These are phyloP conservation scores for Drosophila monieri DNA, from an alignment of 2,888 invertebrate species.

Conservation along the genomic window DNA sequence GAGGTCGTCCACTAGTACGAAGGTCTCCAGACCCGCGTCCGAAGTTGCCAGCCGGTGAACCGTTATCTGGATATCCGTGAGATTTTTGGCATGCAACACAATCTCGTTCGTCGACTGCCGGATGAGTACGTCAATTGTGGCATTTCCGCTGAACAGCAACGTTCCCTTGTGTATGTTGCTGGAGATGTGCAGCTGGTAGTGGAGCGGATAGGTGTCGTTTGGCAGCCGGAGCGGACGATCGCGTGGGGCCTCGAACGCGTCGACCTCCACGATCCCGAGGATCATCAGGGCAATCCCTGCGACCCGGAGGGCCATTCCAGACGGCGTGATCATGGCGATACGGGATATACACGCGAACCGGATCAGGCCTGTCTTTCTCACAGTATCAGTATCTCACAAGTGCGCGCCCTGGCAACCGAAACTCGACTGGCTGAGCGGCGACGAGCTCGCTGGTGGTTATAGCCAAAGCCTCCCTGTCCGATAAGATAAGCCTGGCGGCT, in stretches of 20 bases:
- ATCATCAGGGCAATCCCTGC: not conserved
- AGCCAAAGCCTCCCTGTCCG: conserved; percentile 57
- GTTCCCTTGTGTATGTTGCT: conserved; percentile 75
- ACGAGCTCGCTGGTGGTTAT: conserved; percentile 38
- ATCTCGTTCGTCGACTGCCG: conserved; percentile 77
- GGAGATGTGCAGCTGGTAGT: conserved; percentile 84
- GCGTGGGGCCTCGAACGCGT: not conserved
- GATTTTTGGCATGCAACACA: conserved; percentile 78
- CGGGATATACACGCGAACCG: conserved; percentile 28
- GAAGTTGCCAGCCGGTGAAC: conserved; percentile 59
- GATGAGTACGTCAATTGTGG: conserved; percentile 78
- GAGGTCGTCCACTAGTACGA: conserved; percentile 63
- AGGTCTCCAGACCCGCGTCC: conserved; percentile 24
- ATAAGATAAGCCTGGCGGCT: conserved; percentile 63
- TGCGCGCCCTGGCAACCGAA: conserved; percentile 59
- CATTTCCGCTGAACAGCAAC: conserved; percentile 74
- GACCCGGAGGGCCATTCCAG: not conserved
- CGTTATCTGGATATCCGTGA: conserved; percentile 68
- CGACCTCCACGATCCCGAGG: not conserved
- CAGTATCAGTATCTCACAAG: conserved; percentile 20
- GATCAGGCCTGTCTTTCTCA: not conserved
- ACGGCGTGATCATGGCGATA: conserved; percentile 49
- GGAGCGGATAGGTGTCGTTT: conserved; percentile 85
- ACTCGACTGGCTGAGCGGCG: conserved; percentile 59
- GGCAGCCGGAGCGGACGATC: conserved; percentile 85